Conservation (phyloP, 2,113 vertebrate genomes). For the Megaceryle torquata region DNA sequence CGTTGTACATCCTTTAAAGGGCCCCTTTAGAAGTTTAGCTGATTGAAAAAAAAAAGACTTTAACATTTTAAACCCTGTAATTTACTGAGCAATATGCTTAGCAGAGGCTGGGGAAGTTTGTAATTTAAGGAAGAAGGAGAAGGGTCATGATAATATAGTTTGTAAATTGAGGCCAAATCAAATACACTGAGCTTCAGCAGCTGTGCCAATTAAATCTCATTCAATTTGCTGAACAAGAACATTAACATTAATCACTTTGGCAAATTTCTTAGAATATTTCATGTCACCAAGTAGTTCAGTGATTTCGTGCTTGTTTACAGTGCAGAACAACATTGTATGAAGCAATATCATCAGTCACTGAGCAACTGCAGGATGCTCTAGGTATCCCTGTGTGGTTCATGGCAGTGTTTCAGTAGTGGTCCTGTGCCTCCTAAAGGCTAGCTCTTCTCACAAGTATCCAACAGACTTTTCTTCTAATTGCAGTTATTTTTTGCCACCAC, state of each 20-base stretch:
- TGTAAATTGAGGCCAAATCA: slow-evolving; percentile 20
- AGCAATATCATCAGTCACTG: neutral
- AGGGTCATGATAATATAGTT: neutral
- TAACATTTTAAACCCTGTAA: neutral
- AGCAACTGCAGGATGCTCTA: neutral
- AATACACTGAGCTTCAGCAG: slow-evolving; percentile 16
- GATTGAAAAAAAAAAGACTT: neutral
- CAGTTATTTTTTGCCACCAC: neutral
- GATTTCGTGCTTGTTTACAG: slow-evolving; percentile 22
- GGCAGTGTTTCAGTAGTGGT: neutral
- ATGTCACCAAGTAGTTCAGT: neutral
- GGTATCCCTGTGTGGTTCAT: neutral
- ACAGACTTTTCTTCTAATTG: neutral
- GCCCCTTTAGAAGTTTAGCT: neutral
- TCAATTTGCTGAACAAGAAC: slow-evolving; percentile 31
- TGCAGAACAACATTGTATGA: neutral
- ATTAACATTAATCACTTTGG: slow-evolving; percentile 26
- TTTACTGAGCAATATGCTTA: neutral
- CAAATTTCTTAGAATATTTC: slow-evolving; percentile 19
- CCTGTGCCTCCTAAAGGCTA: neutral
- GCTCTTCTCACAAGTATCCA: neutral
- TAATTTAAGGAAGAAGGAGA: neutral
- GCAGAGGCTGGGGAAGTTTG: neutral
- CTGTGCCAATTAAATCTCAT: slow-evolving; percentile 33
- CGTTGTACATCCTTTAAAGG: neutral